Evolutionary conservation across 2,888 invertebrate species (phyloP).

Genomic region (Drosophila percnosoma): DNA sequence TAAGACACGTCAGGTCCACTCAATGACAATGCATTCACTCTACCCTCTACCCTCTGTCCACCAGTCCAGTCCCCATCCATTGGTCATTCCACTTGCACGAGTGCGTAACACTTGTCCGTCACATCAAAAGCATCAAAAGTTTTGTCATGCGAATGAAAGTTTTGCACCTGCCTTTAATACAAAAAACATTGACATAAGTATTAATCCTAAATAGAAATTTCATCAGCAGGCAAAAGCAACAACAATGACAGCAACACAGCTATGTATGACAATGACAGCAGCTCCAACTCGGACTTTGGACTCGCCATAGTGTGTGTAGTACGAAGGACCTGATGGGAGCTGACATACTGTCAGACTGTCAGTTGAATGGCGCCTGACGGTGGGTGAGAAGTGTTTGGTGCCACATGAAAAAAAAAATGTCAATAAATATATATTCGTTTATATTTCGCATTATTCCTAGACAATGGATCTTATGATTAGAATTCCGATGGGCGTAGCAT

Average conservation of each 20-base stretch:
- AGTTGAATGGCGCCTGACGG: conserved; percentile 2
- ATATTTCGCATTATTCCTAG: conserved; percentile 18
- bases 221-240: conserved; percentile 57
- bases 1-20: conserved; percentile 75
- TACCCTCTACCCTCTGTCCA: not conserved
- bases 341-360: conserved; percentile 36
- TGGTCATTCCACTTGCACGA: conserved; percentile 50
- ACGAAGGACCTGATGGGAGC: conserved; percentile 13
- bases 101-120: conserved; percentile 71
- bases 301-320: not conserved
- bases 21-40: conserved; percentile 34
- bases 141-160: conserved; percentile 74
- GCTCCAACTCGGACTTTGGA: conserved; percentile 14
- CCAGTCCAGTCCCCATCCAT: not conserved
- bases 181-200: conserved; percentile 69
- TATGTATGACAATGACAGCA: conserved; percentile 38
- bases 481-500: not conserved
- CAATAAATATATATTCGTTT: conserved; percentile 23
- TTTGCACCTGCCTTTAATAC: conserved; percentile 72
- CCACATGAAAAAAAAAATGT: not conserved
- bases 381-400: conserved; percentile 3
- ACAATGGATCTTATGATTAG: conserved; percentile 30
- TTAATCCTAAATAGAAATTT: conserved; percentile 80
- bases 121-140: conserved; percentile 79
- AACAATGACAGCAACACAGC: conserved; percentile 42